Evolutionary conservation across 2,797 vertebrate genomes (phyloP), one percentile per base, ranked within the genome.

Genomic region (Poecilia velifera): DNA sequence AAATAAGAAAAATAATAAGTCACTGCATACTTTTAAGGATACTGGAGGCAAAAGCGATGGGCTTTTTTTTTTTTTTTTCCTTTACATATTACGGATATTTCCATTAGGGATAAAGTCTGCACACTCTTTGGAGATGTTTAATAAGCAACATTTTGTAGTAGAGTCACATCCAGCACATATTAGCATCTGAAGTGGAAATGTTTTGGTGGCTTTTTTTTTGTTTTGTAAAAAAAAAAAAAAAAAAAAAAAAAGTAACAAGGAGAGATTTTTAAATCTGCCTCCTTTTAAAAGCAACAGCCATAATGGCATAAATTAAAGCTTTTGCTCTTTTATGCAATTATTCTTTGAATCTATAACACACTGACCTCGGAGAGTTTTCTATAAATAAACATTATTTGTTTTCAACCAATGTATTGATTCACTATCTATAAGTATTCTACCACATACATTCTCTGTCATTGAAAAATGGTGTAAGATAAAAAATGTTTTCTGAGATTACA

Each of bases 141-240:
- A 28, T 6, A n/a, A 2, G 41, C 12, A 71, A 43, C 41, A 41
- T 41, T 68, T 68, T 41, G 20, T 25, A 39, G 9, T 12, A 68
- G 25, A 71, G n/a, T 7, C 66, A 1, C 43, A 51, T 51, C 20
- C 12, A 47, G 64, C 36, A 64, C 70, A 71, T 1, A 46, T 83
- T 74, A 55, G 47, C 49, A 79, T 77, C 55, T 59, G 39, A 39
- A 39, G 46, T 31, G 16, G 28, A 47, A 72, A 31, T 31, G 31
- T 31, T 31, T 31, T 31, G 31, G 31, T 1, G 31, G 31, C 31
- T 31, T 31, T 31, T 31, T 31, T 31, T 31, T 31, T 31, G 31
- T 31, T 31, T 31, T 31, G 31, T 31, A 31, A 31, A 31, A 31
- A 31, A 31, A 31, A 31, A 31, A 31, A 31, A 31, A 31, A 31